phyloP scores from a whole-genome alignment of 2,113 vertebrate species.

The Prolemur simus region DNA sequence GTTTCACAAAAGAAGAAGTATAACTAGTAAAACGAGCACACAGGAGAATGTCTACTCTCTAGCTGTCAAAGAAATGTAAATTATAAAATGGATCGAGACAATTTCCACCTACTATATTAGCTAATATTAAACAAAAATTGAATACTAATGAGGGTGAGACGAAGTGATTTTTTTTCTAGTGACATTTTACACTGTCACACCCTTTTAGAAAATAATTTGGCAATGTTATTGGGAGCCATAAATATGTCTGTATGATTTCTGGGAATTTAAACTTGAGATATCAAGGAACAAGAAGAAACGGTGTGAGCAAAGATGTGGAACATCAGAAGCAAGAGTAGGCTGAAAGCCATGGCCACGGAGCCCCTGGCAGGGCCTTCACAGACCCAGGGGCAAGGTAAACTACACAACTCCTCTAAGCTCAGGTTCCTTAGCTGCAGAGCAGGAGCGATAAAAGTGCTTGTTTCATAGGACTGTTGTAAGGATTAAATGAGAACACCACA shows the following conservation, averaged over 20 bases:
- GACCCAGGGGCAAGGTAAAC: not conserved
- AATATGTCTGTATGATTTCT: not conserved
- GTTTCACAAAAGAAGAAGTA: not conserved
- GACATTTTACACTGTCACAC: not conserved
- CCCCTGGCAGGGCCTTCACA: accelerated
- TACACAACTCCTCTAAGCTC: accelerated
- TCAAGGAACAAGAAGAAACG: not conserved
- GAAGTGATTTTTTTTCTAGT: not conserved
- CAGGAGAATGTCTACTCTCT: not conserved
- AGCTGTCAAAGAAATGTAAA: not conserved
- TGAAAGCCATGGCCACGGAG: accelerated
- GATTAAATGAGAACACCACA: accelerated
- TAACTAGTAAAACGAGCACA: not conserved
- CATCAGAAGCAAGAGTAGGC: not conserved
- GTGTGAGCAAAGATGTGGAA: not conserved
- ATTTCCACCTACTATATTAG: not conserved
- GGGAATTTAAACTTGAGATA: not conserved
- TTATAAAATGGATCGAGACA: not conserved
- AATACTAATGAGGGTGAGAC: not conserved
- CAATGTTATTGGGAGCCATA: not conserved
- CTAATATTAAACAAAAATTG: not conserved
- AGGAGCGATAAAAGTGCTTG: accelerated
- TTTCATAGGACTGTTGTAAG: too few species aligned
- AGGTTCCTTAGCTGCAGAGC: not conserved
- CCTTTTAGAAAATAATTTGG: not conserved